Conservation (phyloP, 2,113 vertebrate species). For the Sclerurus mexicanus region DNA sequence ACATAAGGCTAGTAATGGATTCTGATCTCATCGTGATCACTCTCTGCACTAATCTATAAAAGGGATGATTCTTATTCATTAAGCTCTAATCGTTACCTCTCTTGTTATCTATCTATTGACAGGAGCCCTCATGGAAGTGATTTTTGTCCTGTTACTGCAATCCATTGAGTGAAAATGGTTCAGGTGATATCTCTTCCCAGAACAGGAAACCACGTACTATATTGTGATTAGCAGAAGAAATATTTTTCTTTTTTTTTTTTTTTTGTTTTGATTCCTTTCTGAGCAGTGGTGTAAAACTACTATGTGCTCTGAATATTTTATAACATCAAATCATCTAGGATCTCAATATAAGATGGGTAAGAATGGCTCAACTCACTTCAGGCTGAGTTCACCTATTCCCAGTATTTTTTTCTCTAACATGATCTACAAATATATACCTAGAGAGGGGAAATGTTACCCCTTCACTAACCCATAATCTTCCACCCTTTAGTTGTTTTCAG, state of each 20-base stretch:
- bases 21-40: not conserved
- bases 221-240: not conserved
- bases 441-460: rapidly evolving
- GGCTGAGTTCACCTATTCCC: not conserved
- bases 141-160: not conserved
- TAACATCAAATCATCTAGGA: not conserved
- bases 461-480: not conserved
- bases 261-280: not conserved
- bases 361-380: not conserved
- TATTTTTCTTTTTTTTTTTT: not conserved
- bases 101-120: not conserved
- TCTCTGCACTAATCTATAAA: not conserved
- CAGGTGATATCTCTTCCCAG: not conserved
- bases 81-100: not conserved
- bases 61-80: constrained; percentile 13
- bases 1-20: not conserved
- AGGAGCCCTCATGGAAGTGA: not conserved
- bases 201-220: not conserved
- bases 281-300: not conserved
- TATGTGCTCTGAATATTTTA: not conserved
- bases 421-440: not conserved
- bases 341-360: not conserved
- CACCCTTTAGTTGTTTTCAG: not conserved
- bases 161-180: not conserved
- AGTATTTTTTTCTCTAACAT: not conserved